A percentile compares a stretch with the other conserved stretches of the same genome.
These are phyloP conservation scores for Ctenopoma kingsleyae DNA, from an alignment of 2,797 vertebrate genomes.

Conservation along the genomic window DNA sequence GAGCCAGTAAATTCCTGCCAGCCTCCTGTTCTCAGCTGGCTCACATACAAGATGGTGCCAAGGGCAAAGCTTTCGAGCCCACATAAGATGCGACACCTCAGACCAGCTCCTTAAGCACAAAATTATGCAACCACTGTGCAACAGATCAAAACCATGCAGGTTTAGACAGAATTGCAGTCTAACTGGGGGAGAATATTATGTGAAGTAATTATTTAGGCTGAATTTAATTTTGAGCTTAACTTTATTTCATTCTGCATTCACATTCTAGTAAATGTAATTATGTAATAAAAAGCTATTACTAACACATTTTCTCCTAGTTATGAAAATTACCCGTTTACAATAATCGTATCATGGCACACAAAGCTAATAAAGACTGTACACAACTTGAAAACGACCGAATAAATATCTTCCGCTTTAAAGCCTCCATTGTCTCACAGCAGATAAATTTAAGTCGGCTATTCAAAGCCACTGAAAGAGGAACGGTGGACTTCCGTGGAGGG, in stretches of 20 bases:
- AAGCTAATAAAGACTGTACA: conserved; percentile 3
- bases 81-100: conserved; percentile 65
- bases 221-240: background rate
- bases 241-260: background rate
- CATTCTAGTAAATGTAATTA: background rate
- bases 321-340: background rate
- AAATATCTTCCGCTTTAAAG: conserved; percentile 52
- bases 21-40: conserved; percentile 48
- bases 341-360: background rate
- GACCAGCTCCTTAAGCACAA: conserved; percentile 45
- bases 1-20: conserved; percentile 56
- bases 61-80: conserved; percentile 62
- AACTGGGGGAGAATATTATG: background rate
- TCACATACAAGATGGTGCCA: conserved; percentile 55
- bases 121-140: conserved; percentile 60
- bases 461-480: conserved; percentile 27
- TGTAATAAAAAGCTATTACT: background rate
- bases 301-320: background rate
- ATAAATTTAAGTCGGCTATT: conserved; percentile 60
- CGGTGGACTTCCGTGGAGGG: conserved; percentile 58
- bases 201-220: background rate
- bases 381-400: conserved; percentile 48
- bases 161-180: conserved; percentile 9
- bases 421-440: conserved; percentile 51
- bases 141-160: conserved; percentile 24